Conservation (phyloP, 2,797 vertebrate genomes). For the Notoglanidium macrostoma region DNA sequence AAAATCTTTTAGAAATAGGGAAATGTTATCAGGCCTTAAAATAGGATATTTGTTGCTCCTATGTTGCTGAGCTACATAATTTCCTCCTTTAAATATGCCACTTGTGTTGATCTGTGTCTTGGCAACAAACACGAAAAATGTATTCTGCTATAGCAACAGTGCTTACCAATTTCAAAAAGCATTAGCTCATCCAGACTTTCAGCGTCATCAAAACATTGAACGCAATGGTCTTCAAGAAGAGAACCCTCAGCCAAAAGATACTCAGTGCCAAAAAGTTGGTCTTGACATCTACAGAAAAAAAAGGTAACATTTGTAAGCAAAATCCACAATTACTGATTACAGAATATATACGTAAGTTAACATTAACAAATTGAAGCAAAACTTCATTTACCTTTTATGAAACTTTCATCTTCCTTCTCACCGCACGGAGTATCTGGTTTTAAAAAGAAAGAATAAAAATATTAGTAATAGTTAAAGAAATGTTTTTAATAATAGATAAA, state of each 20-base stretch:
- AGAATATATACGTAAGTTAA: neutral
- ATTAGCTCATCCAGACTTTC: constrained; percentile 70
- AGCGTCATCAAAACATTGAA: constrained; percentile 76
- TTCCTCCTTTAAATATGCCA: neutral
- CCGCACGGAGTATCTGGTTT: too few relatives aligned
- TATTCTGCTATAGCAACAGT: neutral
- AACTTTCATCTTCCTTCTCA: too few relatives aligned
- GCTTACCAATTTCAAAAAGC: constrained; percentile 46
- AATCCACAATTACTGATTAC: neutral
- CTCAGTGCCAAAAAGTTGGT: constrained; percentile 63
- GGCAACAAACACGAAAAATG: neutral
- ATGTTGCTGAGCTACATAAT: neutral
- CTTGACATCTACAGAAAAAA: constrained; percentile 59
- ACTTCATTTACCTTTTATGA: neutral
- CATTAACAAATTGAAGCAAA: neutral
- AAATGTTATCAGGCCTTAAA: neutral
- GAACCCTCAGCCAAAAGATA: constrained; percentile 66
- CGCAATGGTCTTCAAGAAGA: constrained; percentile 74
- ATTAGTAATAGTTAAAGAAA: neutral
- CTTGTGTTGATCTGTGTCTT: neutral
- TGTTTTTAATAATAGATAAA: neutral
- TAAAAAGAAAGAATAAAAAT: too few relatives aligned
- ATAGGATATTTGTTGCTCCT: neutral
- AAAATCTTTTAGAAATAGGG: neutral
- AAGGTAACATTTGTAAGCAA: neutral